phyloP scores from a whole-genome alignment of 2,888 invertebrate species.

The Acronicta aceris region DNA sequence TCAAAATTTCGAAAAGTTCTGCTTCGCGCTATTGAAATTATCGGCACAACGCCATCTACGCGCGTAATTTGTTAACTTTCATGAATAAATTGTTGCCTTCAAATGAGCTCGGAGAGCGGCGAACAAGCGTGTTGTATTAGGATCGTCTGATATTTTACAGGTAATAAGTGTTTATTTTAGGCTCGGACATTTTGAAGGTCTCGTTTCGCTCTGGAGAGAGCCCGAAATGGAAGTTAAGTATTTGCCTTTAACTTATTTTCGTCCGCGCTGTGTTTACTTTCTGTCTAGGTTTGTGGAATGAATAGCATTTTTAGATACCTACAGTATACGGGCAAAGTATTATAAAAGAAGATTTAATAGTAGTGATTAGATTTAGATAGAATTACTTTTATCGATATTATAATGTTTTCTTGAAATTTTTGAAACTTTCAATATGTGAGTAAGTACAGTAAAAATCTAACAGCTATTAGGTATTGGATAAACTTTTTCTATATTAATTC shows the following conservation, averaged over 20 bases:
- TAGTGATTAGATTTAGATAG: too few species aligned
- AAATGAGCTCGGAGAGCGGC: neutral
- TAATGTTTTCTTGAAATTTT: too few species aligned
- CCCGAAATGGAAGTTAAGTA: neutral
- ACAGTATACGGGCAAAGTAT: too few species aligned
- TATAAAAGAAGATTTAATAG: too few species aligned
- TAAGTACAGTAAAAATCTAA: too few species aligned
- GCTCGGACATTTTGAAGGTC: neutral
- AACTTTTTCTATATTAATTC: too few species aligned
- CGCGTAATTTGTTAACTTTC: neutral
- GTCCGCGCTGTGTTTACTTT: neutral
- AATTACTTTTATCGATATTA: too few species aligned
- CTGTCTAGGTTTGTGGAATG: neutral
- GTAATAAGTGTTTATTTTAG: constrained; percentile 11
- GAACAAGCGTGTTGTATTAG: constrained; percentile 16
- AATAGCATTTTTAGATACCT: too few species aligned
- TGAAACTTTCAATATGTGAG: too few species aligned
- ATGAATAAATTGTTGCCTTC: constrained; percentile 1
- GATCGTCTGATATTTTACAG: constrained; percentile 7
- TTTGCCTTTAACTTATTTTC: constrained; percentile 4
- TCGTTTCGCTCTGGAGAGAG: neutral
- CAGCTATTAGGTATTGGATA: too few species aligned
- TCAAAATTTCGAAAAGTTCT: constrained; percentile 15
- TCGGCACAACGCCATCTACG: constrained; percentile 8
- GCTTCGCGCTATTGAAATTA: constrained; percentile 26